These are phyloP conservation scores for Pterocles burchelli DNA, from an alignment of 2,113 vertebrate species.

Conservation along the genomic window DNA sequence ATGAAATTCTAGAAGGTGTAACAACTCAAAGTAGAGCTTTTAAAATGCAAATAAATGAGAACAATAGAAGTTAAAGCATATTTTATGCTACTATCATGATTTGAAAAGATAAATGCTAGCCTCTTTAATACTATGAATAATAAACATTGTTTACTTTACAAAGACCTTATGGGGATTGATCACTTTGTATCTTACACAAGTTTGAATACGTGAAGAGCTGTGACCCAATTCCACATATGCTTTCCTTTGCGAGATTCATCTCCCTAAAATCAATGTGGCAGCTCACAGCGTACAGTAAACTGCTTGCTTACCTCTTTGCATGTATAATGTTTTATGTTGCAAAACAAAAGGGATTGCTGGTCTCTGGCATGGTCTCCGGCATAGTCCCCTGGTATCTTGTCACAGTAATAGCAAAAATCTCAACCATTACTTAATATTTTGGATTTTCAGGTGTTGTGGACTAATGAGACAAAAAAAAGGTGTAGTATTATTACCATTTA, in stretches of 20 bases:
- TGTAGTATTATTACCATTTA: neutral
- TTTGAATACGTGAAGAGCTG: neutral
- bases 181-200: neutral
- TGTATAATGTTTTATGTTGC: neutral
- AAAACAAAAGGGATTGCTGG: neutral
- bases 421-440: neutral
- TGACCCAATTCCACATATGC: conserved; percentile 17
- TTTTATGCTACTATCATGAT: neutral
- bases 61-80: neutral
- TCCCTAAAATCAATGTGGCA: conserved; percentile 19
- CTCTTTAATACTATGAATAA: conserved; percentile 27
- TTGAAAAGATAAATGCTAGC: neutral
- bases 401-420: neutral
- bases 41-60: conserved; percentile 9
- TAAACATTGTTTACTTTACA: conserved; percentile 6
- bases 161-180: neutral
- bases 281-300: neutral
- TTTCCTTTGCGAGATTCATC: conserved; percentile 4
- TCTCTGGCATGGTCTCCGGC: neutral
- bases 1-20: neutral
- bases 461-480: neutral
- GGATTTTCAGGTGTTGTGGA: neutral
- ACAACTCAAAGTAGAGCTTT: neutral
- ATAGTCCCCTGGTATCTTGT: neutral
- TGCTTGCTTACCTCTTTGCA: neutral